A percentile compares a stretch with the other conserved stretches of the same genome.
Conservation (phyloP, 92 coral and sea anemone genomes). For the Scolanthus callimorphus region DNA sequence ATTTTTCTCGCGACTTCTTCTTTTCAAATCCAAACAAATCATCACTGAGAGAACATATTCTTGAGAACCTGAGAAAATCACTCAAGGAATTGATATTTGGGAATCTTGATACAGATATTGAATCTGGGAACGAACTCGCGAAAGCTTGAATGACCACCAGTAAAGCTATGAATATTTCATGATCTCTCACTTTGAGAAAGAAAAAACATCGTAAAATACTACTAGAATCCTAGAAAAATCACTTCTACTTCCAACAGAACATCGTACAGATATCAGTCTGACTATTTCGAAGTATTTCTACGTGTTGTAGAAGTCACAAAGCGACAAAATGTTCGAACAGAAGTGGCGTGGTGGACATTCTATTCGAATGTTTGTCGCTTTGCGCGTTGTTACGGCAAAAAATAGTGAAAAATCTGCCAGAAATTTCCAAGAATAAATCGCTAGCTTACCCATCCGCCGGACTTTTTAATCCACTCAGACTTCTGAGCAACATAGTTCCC, state of each 20-base stretch:
- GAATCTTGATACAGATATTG: background rate
- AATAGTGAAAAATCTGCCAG: too few relatives aligned
- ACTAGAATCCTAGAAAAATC: background rate
- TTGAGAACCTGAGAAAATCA: background rate
- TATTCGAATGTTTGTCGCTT: too few relatives aligned
- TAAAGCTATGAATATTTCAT: background rate
- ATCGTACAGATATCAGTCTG: too few relatives aligned
- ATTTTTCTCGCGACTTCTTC: background rate
- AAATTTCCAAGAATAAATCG: too few relatives aligned
- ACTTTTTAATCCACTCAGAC: constrained; percentile 70
- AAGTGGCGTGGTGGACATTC: too few relatives aligned
- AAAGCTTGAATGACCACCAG: constrained; percentile 2
- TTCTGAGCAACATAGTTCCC: constrained; percentile 61
- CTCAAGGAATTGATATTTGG: background rate
- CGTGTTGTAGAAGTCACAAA: too few relatives aligned
- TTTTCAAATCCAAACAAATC: background rate
- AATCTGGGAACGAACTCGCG: background rate
- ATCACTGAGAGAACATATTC: background rate
- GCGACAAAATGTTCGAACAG: too few relatives aligned
- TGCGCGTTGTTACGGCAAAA: too few relatives aligned
- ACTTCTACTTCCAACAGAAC: too few relatives aligned
- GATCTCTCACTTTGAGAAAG: background rate
- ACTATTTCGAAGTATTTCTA: too few relatives aligned
- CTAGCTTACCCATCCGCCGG: constrained; percentile 98
- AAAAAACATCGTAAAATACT: background rate